A percentile compares a stretch with the other conserved stretches of the same genome.
phyloP scores from a whole-genome alignment of 2,888 invertebrate species.

The Plebejus melissa region DNA sequence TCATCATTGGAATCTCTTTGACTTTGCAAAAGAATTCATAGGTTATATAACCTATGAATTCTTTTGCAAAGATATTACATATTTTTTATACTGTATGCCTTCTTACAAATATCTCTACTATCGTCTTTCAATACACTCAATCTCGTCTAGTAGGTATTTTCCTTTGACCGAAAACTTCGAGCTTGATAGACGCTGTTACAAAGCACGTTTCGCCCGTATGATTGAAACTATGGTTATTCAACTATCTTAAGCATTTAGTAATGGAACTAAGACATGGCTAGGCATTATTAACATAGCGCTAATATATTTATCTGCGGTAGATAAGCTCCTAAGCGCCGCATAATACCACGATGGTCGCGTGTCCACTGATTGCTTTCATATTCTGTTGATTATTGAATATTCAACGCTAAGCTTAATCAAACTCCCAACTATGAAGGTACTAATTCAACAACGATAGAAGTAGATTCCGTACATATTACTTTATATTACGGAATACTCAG shows the following conservation, averaged over 20 bases:
- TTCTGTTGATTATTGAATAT: constrained; percentile 1
- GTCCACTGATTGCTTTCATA: not conserved
- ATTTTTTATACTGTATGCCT: too few relatives aligned
- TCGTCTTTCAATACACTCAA: not conserved
- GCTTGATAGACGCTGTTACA: not conserved
- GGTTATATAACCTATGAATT: too few relatives aligned
- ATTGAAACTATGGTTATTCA: constrained; percentile 1
- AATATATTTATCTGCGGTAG: not conserved
- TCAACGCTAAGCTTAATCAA: not conserved
- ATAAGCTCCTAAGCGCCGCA: not conserved
- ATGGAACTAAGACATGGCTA: not conserved
- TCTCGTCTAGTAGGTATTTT: not conserved
- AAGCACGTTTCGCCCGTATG: not conserved
- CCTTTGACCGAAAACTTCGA: not conserved
- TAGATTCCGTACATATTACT: not conserved
- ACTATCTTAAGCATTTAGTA: not conserved
- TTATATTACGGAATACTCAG: constrained; percentile 6
- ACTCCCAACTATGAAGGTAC: not conserved
- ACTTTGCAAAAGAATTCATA: too few relatives aligned
- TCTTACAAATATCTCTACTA: too few relatives aligned
- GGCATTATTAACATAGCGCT: not conserved
- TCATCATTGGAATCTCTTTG: too few relatives aligned
- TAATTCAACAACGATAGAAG: not conserved
- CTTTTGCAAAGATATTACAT: too few relatives aligned
- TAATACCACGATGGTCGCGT: not conserved